Evolutionary conservation across 2,113 vertebrate genomes (phyloP).

Genomic region (Hipposideros armiger): DNA sequence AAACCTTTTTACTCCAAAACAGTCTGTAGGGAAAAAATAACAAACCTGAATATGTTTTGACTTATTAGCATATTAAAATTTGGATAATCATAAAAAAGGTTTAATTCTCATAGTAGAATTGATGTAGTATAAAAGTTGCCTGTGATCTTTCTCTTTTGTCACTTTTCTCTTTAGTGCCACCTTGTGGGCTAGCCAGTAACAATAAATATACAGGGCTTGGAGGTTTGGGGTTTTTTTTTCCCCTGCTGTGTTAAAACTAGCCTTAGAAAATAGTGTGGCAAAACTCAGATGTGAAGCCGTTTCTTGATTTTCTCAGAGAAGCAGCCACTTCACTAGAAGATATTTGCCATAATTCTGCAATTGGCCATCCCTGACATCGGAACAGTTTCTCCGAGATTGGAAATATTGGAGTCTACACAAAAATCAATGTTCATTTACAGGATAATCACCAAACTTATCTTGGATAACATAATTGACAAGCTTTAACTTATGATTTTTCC

Average conservation of each 20-base stretch:
- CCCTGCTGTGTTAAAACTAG: neutral
- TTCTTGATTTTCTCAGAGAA: slow-evolving; percentile 48
- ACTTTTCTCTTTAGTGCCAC: slow-evolving; percentile 91
- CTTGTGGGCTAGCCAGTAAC: slow-evolving; percentile 88
- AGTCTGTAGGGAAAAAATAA: slow-evolving; percentile 55
- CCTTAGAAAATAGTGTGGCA: slow-evolving; percentile 32
- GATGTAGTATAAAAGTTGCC: slow-evolving; percentile 77
- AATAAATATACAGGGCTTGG: slow-evolving; percentile 52
- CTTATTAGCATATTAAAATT: slow-evolving; percentile 75
- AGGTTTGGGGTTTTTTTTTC: neutral
- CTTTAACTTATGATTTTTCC: slow-evolving; percentile 81
- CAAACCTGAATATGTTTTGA: slow-evolving; percentile 38
- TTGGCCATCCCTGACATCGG: slow-evolving; percentile 76
- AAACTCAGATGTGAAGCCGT: slow-evolving; percentile 14
- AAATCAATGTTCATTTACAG: slow-evolving; percentile 87
- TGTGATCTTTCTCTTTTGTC: slow-evolving; percentile 86
- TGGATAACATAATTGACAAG: slow-evolving; percentile 81
- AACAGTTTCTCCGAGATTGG: slow-evolving; percentile 78
- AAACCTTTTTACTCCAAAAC: neutral
- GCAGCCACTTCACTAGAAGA: slow-evolving; percentile 43
- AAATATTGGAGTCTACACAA: slow-evolving; percentile 82
- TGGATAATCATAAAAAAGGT: slow-evolving; percentile 75
- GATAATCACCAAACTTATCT: slow-evolving; percentile 85
- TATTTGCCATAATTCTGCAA: slow-evolving; percentile 79
- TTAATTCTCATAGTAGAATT: slow-evolving; percentile 80